These are phyloP conservation scores for Meteorus colon DNA, from an alignment of 2,888 invertebrate species.

Conservation along the genomic window DNA sequence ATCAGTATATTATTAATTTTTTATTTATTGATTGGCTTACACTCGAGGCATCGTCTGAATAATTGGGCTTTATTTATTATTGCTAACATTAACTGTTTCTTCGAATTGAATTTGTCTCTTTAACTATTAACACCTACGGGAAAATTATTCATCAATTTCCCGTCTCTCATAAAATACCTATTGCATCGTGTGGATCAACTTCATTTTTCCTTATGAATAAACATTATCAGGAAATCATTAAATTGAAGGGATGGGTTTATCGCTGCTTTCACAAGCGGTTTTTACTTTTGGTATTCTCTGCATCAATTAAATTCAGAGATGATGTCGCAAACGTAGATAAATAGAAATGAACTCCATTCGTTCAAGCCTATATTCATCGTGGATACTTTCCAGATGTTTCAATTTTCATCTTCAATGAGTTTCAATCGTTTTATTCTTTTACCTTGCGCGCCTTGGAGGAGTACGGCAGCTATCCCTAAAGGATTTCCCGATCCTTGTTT, in stretches of 20 bases:
- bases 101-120: neutral
- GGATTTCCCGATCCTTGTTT: constrained; percentile 65
- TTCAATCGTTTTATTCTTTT: constrained; percentile 51
- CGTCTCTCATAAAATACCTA: neutral
- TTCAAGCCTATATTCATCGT: neutral
- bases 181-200: neutral
- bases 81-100: neutral
- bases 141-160: neutral
- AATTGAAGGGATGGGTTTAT: neutral
- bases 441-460: constrained; percentile 74
- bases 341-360: neutral
- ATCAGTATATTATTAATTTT: neutral
- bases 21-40: neutral
- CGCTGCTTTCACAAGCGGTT: neutral
- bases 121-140: neutral
- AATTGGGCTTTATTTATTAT: neutral
- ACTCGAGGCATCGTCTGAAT: constrained; percentile 34
- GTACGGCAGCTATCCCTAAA: constrained; percentile 71
- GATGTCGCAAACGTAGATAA: neutral
- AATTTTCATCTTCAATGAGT: constrained; percentile 13
- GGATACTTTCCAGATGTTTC: constrained; percentile 36
- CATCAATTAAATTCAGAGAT: neutral
- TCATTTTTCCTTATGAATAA: neutral
- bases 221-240: neutral
- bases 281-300: neutral